Percentiles rank a stretch among this genome's conserved stretches.
Conservation (phyloP, 2,888 invertebrate genomes). For the Dexiosoma caninum region DNA sequence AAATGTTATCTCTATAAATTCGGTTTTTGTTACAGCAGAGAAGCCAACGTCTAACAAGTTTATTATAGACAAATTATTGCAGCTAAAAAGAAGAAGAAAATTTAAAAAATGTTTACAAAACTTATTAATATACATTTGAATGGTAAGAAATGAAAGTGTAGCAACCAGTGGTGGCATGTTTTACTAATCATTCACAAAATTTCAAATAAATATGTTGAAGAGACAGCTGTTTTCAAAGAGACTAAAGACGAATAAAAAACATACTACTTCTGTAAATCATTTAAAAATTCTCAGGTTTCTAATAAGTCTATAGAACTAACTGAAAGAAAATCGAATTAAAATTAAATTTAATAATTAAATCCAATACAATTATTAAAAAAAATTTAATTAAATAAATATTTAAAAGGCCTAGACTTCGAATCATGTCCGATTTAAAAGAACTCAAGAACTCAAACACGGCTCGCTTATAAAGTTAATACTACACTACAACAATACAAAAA, state of each 20-base stretch:
- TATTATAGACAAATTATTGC: neutral
- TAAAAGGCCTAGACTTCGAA: too few species aligned
- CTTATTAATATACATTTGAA: conserved; percentile 4
- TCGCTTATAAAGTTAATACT: too few species aligned
- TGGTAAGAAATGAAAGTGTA: conserved; percentile 48
- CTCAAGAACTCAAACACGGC: too few species aligned
- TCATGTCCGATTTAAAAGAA: too few species aligned
- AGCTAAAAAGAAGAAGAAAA: neutral
- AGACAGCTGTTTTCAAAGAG: neutral
- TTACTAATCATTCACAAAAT: neutral
- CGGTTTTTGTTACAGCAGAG: conserved; percentile 24
- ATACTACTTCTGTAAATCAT: neutral
- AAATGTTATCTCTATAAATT: neutral
- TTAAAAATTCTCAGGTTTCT: too few species aligned
- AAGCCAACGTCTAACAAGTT: neutral
- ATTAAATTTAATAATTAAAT: too few species aligned
- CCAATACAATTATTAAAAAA: too few species aligned
- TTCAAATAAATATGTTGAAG: neutral
- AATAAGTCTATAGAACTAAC: too few species aligned
- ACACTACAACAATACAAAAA: too few species aligned
- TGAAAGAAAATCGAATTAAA: too few species aligned
- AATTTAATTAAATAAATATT: too few species aligned
- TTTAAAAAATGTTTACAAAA: neutral
- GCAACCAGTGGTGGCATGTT: neutral
- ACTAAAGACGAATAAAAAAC: neutral